Conservation (phyloP, 1,140 invertebrate species). For the Nephila pilipes region DNA sequence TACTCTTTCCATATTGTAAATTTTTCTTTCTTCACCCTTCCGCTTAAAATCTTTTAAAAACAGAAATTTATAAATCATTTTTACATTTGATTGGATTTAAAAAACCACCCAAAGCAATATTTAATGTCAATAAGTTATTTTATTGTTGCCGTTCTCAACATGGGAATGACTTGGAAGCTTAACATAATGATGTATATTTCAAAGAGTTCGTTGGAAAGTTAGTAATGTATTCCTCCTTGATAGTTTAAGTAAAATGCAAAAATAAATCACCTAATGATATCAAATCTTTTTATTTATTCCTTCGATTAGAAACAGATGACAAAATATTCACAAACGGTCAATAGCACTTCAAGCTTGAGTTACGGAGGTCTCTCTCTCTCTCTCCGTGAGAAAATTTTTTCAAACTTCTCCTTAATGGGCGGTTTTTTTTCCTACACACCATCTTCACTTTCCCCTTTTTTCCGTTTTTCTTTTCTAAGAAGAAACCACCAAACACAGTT, state of each 20-base stretch:
- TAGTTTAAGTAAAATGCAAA: slow-evolving; percentile 35
- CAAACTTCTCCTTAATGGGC: slow-evolving; percentile 63
- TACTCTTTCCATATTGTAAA: background rate
- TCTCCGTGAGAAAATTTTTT: slow-evolving; percentile 66
- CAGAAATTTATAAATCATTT: background rate
- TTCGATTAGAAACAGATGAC: slow-evolving; percentile 76
- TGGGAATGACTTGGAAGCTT: slow-evolving; percentile 30
- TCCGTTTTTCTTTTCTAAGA: slow-evolving; percentile 45
- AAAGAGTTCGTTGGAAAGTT: slow-evolving; percentile 53
- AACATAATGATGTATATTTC: slow-evolving; percentile 69
- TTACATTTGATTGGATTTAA: slow-evolving; percentile 31
- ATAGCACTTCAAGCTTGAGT: slow-evolving; percentile 73
- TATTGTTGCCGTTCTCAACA: slow-evolving; percentile 30
- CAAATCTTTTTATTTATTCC: slow-evolving; percentile 68
- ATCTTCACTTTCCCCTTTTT: slow-evolving; percentile 48
- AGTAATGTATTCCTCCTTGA: slow-evolving; percentile 61
- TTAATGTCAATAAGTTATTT: slow-evolving; percentile 39
- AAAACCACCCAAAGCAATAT: background rate
- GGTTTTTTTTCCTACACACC: slow-evolving; percentile 42
- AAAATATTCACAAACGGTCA: slow-evolving; percentile 76
- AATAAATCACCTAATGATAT: slow-evolving; percentile 72
- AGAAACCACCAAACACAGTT: slow-evolving; percentile 73
- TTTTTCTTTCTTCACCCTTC: background rate
- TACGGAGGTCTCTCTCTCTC: background rate
- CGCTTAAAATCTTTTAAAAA: background rate